Base-by-base conservation (phyloP, 2,113 vertebrate species). In the Chascanopsetta lugubris region DNA sequence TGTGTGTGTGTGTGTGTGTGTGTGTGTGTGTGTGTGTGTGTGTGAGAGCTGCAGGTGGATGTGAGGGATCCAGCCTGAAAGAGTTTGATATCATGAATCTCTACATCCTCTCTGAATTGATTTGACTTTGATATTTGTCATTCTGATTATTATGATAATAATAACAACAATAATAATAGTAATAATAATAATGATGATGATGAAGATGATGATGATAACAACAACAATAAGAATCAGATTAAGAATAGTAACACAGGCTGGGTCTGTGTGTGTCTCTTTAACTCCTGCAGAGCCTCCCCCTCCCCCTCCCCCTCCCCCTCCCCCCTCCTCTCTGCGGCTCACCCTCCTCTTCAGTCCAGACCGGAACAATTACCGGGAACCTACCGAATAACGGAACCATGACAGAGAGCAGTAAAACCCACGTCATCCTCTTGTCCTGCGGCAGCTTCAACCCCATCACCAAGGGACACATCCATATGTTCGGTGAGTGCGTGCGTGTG, bases 371-470 rank as follows among this genome's bases (percentile, higher is more conserved):
- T 50, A 10, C 24, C 43, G 38, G 46, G 25, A 25, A 1, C 11
- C 38, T n/a, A n/a, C 11, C 5, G 5, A 27, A 11, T 12, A 12
- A 17, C 5, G 11, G 1, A 12, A 64, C 7, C 60, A 98, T 98
- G 96, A 94, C 96, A 26, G 96, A 98, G 71, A 92, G 85, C 69
- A 92, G 85, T 58, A 97, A 98, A 85, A 97, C 95, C 42, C 97
- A 98, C 90, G 96, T 97, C 69, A 98, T 98, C 80, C 71, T 98
- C 88, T 93, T 98, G 63, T 94, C 97, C 80, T 98, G 97, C 86
- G 97, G 97, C 89, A 98, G 96, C 92, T 97, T 98, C 92, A 98
- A 98, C 75, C 97, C 97, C 78, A 93, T 98, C 91, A 98, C 97
- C 74, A 97, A 95, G 84, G 96, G 96, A 75, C 96, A 98, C 91